Percentiles rank a stretch among this genome's conserved stretches.
phyloP scores from a whole-genome alignment of 2,797 vertebrate species.

The Etheostoma nigrum region DNA sequence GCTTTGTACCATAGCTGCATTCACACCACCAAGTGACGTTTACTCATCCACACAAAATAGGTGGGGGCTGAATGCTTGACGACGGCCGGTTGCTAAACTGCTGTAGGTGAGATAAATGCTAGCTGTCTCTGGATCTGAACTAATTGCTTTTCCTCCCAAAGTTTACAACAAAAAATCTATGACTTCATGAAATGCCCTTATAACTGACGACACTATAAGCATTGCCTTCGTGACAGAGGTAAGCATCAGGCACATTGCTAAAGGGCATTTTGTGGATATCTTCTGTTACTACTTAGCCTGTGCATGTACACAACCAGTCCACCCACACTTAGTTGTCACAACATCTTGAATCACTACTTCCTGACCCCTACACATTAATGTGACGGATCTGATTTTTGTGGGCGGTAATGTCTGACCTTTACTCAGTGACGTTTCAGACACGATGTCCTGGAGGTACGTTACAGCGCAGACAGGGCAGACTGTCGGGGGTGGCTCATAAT shows the following conservation, averaged over 20 bases:
- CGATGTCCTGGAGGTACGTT: slow-evolving; percentile 53
- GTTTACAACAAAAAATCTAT: slow-evolving; percentile 1
- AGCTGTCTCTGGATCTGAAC: slow-evolving; percentile 1
- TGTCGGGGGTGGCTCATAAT: slow-evolving; percentile 37
- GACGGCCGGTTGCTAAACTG: background rate
- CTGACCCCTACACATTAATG: slow-evolving; percentile 54
- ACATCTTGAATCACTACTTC: slow-evolving; percentile 58
- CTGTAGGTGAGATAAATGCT: background rate
- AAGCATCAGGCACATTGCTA: slow-evolving; percentile 38
- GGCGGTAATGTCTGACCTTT: slow-evolving; percentile 72
- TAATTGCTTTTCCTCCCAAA: background rate
- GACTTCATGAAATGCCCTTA: slow-evolving; percentile 13
- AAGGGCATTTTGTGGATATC: slow-evolving; percentile 47
- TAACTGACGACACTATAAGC: slow-evolving; percentile 29
- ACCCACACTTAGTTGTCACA: slow-evolving; percentile 59
- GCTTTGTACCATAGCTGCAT: background rate
- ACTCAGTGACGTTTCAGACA: slow-evolving; percentile 46
- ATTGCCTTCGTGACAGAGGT: slow-evolving; percentile 21
- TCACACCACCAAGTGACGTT: background rate
- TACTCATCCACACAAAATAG: background rate
- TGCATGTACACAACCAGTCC: slow-evolving; percentile 31
- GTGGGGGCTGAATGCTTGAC: background rate
- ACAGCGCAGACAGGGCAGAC: slow-evolving; percentile 30
- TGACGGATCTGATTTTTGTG: slow-evolving; percentile 59
- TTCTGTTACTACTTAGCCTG: slow-evolving; percentile 44